A percentile compares a stretch with the other conserved stretches of the same genome.
Conservation (phyloP, 1,140 invertebrate genomes). For the Contarinia nasturtii region DNA sequence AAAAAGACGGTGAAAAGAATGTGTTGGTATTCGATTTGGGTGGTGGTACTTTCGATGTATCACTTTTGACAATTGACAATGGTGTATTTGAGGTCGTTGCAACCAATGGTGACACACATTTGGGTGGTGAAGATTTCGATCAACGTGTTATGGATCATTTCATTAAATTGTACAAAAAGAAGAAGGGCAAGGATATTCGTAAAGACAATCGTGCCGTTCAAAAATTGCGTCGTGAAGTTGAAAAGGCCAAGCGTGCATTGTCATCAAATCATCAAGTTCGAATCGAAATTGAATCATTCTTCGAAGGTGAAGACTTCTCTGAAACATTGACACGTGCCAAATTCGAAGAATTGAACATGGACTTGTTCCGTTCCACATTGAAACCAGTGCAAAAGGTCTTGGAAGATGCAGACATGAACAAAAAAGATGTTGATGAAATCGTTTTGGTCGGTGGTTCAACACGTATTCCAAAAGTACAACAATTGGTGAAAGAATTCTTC, state of each 20-base stretch:
- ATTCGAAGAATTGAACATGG: constrained; percentile 99
- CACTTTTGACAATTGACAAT: constrained; percentile 95
- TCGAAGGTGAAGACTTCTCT: constrained; percentile 98
- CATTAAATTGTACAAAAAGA: constrained; percentile 97
- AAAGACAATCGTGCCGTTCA: constrained; percentile 91
- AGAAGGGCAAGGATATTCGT: constrained; percentile 94
- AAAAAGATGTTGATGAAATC: constrained; percentile 97
- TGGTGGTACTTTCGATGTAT: constrained; percentile 99
- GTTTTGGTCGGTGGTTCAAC: constrained; percentile 98
- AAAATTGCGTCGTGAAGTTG: constrained; percentile 90
- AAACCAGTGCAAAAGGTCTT: constrained; percentile 97
- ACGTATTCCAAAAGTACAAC: constrained; percentile 97
- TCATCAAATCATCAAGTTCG: constrained; percentile 89
- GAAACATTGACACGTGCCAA: constrained; percentile 96
- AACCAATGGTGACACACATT: constrained; percentile 96
- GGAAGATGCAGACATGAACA: constrained; percentile 97
- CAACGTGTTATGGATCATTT: constrained; percentile 97
- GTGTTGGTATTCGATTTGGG: constrained; percentile 98
- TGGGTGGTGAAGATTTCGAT: constrained; percentile 98
- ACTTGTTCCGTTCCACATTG: constrained; percentile 93
- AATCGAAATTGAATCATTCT: constrained; percentile 99
- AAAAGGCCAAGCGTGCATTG: constrained; percentile 92
- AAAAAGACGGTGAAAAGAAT: constrained; percentile 98
- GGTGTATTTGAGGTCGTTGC: constrained; percentile 84
- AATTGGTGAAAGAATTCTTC: constrained; percentile 97